Evolutionary conservation across 2,797 vertebrate species (phyloP), one percentile per base, ranked within the genome.

Genomic region (Artibeus lituratus): DNA sequence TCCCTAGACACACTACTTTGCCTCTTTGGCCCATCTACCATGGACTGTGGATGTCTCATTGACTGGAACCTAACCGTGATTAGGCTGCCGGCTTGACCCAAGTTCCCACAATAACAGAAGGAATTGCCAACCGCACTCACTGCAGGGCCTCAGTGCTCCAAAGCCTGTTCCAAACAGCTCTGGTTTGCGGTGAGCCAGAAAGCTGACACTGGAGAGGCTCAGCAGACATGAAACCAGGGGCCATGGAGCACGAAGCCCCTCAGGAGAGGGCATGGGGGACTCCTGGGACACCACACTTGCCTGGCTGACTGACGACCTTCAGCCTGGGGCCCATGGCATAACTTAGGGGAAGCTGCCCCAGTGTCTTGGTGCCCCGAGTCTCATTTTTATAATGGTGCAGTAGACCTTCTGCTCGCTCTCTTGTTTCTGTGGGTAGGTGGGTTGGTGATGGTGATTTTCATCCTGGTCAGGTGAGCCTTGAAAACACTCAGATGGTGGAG

Each of bases 71-170:
- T 88, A 86, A 21, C 57, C 86, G 84, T 65, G 67, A 83, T 95
- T 84, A 96, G 85, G 94, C 65, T 57, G 53, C 44, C 87, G 59
- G 67, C 32, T 81, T 93, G 90, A 70, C 76, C 76, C 78, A 49
- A 11, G 59, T 1, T 5, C 87, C 37, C 44, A 84, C 0, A 32
- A 62, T 44, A 29, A 35, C 49, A 5, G 4, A 37, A 49, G 32
- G 78, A 87, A 93, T 85, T 95, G 0, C 10, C 0, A 19, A 26
- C 32, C 1, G 32, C 19, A 7, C 21, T 59, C 12, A 0, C 29
- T 51, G 29, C 19, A 39, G 44, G 77, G 5, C 1, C 24, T 86
- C 49, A 3, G 0, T 11, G 18, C 51, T 69, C 44, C 32, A 26
- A 10, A 65, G 12, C 51, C 62, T 57, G 3, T 22, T 53, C 39